Evolutionary conservation across 2,113 vertebrate genomes (phyloP).

Genomic region (Talpa occidentalis): DNA sequence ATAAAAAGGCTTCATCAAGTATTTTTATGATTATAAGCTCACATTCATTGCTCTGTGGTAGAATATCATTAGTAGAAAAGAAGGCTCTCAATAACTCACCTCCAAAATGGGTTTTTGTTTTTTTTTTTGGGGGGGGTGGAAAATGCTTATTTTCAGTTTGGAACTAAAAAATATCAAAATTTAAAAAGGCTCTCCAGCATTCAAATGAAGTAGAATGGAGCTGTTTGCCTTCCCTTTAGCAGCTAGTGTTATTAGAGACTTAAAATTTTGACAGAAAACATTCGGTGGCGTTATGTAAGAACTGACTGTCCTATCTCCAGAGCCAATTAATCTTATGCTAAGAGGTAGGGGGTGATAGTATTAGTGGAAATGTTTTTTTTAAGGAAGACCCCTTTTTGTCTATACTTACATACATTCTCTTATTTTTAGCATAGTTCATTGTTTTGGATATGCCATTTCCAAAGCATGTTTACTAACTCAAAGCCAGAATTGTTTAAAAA

Average conservation of each 20-base stretch:
- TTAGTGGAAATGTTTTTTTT: constrained; percentile 27
- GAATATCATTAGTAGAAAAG: constrained; percentile 61
- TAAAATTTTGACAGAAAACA: constrained; percentile 47
- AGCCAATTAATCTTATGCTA: not conserved
- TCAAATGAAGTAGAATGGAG: constrained; percentile 47
- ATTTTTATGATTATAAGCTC: constrained; percentile 70
- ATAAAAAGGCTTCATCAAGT: constrained; percentile 68
- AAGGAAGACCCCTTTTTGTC: constrained; percentile 2
- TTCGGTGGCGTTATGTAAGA: not conserved
- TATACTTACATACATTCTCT: constrained; percentile 38
- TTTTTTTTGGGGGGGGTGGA: not conserved
- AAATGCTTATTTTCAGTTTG: constrained; percentile 65
- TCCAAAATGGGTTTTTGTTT: constrained; percentile 26
- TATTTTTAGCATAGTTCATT: constrained; percentile 56
- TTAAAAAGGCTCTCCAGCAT: constrained; percentile 37
- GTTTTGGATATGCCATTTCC: constrained; percentile 48
- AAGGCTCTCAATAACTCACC: constrained; percentile 61
- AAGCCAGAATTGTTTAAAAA: constrained; percentile 69
- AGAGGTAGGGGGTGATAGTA: not conserved
- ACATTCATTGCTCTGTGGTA: constrained; percentile 60
- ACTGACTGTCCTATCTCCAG: not conserved
- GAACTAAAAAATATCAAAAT: constrained; percentile 58
- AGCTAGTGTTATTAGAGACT: constrained; percentile 22
- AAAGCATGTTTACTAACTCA: constrained; percentile 67
- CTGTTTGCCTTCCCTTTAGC: not conserved